A percentile compares a stretch with the other conserved stretches of the same genome.
Conservation (phyloP, 2,113 vertebrate species). For the Mellivora capensis region DNA sequence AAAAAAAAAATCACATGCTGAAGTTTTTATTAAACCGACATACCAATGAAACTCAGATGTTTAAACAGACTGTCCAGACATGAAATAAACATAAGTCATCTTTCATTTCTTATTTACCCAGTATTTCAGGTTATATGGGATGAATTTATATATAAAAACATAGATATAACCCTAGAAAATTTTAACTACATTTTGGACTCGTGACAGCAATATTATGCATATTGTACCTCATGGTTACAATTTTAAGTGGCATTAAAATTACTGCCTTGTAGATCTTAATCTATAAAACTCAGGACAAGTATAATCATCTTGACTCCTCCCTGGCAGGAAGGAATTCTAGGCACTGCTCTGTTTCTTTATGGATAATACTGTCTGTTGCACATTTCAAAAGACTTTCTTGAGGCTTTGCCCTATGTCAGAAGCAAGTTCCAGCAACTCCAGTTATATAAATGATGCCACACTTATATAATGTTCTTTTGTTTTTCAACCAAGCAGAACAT, state of each 20-base stretch:
- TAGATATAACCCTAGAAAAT: not conserved
- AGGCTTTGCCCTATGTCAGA: not conserved
- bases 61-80: not conserved
- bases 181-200: constrained; percentile 6
- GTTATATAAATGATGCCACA: constrained; percentile 37
- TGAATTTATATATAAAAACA: not conserved
- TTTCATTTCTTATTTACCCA: not conserved
- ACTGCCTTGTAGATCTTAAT: constrained; percentile 19
- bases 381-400: constrained; percentile 56
- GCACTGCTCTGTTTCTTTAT: not conserved
- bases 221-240: constrained; percentile 12
- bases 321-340: not conserved
- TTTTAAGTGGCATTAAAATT: constrained; percentile 45
- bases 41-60: not conserved
- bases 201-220: not conserved
- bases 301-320: not conserved
- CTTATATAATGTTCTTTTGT: constrained; percentile 46
- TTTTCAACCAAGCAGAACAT: constrained; percentile 42
- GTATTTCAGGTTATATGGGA: not conserved
- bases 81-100: not conserved
- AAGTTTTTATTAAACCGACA: constrained; percentile 1
- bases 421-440: constrained; percentile 50
- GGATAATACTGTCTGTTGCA: not conserved
- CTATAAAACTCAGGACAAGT: constrained; percentile 18
- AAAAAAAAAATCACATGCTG: not conserved